phyloP scores from a whole-genome alignment of 2,888 invertebrate genomes.

The Tipula vernalis region DNA sequence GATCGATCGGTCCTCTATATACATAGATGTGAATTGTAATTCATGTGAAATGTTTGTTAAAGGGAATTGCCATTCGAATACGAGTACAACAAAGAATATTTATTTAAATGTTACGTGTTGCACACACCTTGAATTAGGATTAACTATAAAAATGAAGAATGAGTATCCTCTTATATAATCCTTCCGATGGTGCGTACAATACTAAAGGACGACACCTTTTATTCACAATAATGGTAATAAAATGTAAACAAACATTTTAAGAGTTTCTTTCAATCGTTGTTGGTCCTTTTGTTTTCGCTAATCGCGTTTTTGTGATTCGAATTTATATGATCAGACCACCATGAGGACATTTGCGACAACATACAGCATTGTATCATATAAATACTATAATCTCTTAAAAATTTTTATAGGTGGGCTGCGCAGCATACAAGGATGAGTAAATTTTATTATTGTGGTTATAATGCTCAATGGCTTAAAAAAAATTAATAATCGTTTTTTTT shows the following conservation, averaged over 20 bases:
- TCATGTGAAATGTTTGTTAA: not conserved
- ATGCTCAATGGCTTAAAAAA: not conserved
- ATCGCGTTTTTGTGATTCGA: not conserved
- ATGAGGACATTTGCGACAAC: not conserved
- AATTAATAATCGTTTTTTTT: not conserved
- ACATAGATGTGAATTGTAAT: not conserved
- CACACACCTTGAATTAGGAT: not conserved
- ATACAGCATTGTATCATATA: not conserved
- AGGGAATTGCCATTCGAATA: not conserved
- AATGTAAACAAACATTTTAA: not conserved
- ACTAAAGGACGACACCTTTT: not conserved
- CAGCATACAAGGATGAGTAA: not conserved
- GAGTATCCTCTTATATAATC: not conserved
- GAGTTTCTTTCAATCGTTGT: not conserved
- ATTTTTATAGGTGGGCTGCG: not conserved
- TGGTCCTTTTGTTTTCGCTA: not conserved
- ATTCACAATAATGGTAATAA: not conserved
- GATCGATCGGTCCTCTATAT: not conserved
- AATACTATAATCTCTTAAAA: not conserved
- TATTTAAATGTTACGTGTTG: not conserved
- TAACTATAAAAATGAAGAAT: not conserved
- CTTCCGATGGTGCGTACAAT: not conserved
- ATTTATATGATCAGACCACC: not conserved
- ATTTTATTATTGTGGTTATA: not conserved
- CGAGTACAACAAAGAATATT: not conserved